Base-by-base conservation (phyloP, 1,140 invertebrate genomes). In the Bombus cullumanus region DNA sequence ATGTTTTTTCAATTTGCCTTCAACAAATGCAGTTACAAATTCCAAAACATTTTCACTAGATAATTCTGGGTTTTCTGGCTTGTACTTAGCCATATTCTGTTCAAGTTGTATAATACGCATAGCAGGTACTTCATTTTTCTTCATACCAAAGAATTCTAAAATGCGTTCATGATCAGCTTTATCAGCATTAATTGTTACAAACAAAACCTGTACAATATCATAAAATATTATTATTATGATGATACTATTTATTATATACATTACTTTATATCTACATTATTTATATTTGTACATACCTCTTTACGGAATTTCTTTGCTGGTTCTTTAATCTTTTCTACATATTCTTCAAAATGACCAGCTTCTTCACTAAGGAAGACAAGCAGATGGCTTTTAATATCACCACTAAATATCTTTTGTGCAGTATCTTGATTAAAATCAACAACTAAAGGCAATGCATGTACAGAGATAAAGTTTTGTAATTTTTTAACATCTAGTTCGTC, bases 1-100 rank as follows among this genome's bases (percentile, higher is more conserved):
- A 95, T 99, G 99, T 94, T 97, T 98, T 95, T 99, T 99, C 89
- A 99, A 95, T 95, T 98, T 99, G 81, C 98, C 99, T 86, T 97
- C 98, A 75, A 99, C 93, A 96, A 98, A 99, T 59, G 97, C 96
- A 91, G 97, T 96, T 15, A 99, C 97, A 95, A 99, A 99, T 90
- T 97, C 94, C 93, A 97, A 96, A 81, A 99, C 96, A 92, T 97
- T 96, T 88, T 98, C 98, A 59, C 96, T 96, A 41, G 96, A 96
- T 47, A 99, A 95, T 89, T 99, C 98, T 64, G 96, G 94, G 59
- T 95, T 97, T 77, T 97, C 96, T 62, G 99, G 99, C 94, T 99
- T 99, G 96, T 98, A 99, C 95, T 99, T 99, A 92, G 97, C 97
- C 99, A 99, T 99, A 93, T 99, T 99, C 92, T 99, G 98, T 95